Conservation (phyloP, 1,140 invertebrate species). For the Argopecten irradians region DNA sequence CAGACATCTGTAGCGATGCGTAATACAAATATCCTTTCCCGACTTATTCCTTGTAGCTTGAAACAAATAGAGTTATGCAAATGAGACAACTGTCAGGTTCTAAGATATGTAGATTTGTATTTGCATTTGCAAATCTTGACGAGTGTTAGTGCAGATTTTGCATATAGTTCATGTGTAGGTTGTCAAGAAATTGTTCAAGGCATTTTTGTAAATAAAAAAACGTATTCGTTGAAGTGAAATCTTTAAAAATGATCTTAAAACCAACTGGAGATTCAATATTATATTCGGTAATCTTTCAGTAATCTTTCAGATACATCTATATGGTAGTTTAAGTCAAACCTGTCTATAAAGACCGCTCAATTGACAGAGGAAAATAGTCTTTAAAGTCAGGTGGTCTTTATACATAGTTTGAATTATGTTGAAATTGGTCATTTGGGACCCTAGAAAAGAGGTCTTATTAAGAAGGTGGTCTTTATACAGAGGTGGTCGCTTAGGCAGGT, state of each 20-base stretch:
- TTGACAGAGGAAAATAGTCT: too few relatives aligned
- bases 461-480: too few relatives aligned
- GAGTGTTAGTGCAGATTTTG: neutral
- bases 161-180: neutral
- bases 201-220: neutral
- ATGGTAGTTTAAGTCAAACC: too few relatives aligned
- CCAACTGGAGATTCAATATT: neutral
- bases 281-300: too few relatives aligned
- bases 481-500: too few relatives aligned
- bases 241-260: too few relatives aligned
- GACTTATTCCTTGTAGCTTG: neutral
- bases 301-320: too few relatives aligned
- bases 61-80: constrained; percentile 12
- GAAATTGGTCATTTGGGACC: too few relatives aligned
- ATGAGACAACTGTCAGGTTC: neutral
- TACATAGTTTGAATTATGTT: too few relatives aligned
- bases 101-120: neutral
- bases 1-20: neutral
- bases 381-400: too few relatives aligned
- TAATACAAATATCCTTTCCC: constrained; percentile 3
- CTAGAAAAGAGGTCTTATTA: too few relatives aligned
- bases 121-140: neutral
- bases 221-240: neutral
- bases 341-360: too few relatives aligned
- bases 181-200: constrained; percentile 14